Conservation (phyloP, 2,888 invertebrate genomes). For the Rhodophaea formosa region DNA sequence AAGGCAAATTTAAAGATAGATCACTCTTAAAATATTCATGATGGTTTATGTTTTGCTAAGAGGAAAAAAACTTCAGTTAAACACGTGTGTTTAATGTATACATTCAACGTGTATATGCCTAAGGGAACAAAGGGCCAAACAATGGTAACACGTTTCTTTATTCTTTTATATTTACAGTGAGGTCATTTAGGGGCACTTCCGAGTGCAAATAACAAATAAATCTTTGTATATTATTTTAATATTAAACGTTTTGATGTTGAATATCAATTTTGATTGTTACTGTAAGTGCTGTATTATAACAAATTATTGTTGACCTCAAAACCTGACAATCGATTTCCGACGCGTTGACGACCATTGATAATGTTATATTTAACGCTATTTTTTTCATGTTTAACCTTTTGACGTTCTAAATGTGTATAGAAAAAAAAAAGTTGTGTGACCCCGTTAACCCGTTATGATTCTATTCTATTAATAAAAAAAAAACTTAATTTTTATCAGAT, state of each 20-base stretch:
- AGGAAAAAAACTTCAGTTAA: background rate
- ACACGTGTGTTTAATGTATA: background rate
- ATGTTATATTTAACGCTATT: background rate
- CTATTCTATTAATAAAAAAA: background rate
- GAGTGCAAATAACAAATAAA: background rate
- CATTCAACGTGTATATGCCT: background rate
- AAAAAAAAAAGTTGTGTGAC: background rate
- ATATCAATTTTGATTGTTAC: background rate
- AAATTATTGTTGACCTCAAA: constrained; percentile 3
- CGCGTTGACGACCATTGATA: background rate
- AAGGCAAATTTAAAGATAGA: too few relatives aligned
- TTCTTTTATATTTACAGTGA: background rate
- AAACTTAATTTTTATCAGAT: background rate
- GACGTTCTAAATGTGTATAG: background rate
- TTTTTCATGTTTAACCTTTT: background rate
- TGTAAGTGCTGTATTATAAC: background rate
- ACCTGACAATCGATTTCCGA: background rate
- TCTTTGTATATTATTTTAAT: background rate
- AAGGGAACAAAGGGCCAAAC: background rate
- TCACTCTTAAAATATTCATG: too few relatives aligned
- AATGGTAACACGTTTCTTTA: constrained; percentile 2
- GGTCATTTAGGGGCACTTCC: background rate
- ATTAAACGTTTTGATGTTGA: background rate
- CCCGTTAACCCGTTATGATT: background rate
- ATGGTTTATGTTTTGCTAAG: background rate